A percentile compares a stretch with the other conserved stretches of the same genome.
These are phyloP conservation scores for Orthosia gothica DNA, from an alignment of 2,888 invertebrate species.

Conservation along the genomic window DNA sequence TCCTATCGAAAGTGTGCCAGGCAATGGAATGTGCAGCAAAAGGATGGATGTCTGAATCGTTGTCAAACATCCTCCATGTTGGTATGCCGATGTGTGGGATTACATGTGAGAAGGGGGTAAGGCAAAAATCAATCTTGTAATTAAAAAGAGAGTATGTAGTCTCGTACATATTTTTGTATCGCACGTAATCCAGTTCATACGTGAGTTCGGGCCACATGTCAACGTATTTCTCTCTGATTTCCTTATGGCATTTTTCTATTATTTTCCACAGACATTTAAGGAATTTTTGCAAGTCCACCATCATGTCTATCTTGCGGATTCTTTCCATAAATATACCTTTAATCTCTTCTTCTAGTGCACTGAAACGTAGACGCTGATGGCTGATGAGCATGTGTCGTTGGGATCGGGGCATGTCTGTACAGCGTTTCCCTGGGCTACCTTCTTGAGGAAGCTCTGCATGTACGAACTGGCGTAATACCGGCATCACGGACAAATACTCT, in stretches of 20 bases:
- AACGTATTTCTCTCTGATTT: conserved; percentile 3
- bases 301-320: not conserved
- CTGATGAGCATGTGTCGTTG: conserved; percentile 1
- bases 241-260: conserved; percentile 25
- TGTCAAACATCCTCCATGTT: conserved; percentile 38
- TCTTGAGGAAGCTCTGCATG: not conserved
- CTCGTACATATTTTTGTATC: conserved; percentile 49
- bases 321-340: conserved; percentile 19
- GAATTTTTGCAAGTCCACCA: conserved; percentile 26
- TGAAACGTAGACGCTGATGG: conserved; percentile 22
- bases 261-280: conserved; percentile 20
- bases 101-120: not conserved
- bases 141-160: conserved; percentile 43
- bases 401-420: not conserved
- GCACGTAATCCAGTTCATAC: conserved; percentile 39
- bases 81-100: conserved; percentile 46
- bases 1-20: conserved; percentile 12
- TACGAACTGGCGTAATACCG: not conserved
- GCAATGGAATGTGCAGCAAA: conserved; percentile 25
- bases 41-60: conserved; percentile 2
- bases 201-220: conserved; percentile 21
- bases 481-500: conserved; percentile 8
- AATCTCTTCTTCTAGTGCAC: not conserved
- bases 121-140: conserved; percentile 27
- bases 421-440: not conserved